Conservation (phyloP, 2,113 vertebrate species). For the Lepidiolamprologus cunningtoni region DNA sequence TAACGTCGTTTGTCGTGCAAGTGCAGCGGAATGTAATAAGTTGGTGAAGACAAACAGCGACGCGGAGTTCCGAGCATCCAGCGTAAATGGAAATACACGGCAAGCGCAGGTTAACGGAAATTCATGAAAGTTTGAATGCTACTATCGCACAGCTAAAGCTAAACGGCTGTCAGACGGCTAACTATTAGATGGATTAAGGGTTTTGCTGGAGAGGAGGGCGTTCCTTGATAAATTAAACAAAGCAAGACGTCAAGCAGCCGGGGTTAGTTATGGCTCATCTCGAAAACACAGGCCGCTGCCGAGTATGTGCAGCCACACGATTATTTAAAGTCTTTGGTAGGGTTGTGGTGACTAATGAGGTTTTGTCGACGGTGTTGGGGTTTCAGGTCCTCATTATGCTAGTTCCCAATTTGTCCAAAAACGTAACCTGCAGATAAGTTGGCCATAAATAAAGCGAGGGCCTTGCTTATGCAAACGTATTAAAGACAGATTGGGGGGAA, state of each 20-base stretch:
- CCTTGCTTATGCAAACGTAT: not conserved
- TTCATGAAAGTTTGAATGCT: not conserved
- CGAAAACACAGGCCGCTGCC: not conserved
- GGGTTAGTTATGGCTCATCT: not conserved
- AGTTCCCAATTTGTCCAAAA: not conserved
- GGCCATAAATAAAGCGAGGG: not conserved
- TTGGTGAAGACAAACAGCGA: not conserved
- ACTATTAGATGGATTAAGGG: not conserved
- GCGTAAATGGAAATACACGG: not conserved
- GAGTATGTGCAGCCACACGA: not conserved
- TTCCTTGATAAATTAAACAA: not conserved
- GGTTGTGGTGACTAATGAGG: not conserved
- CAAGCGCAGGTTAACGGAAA: not conserved
- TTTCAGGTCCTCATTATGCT: not conserved
- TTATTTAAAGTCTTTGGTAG: not conserved
- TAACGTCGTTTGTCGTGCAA: not conserved
- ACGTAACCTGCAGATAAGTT: not conserved
- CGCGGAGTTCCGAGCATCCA: not conserved
- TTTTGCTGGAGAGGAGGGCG: not conserved
- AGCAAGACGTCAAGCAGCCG: not conserved
- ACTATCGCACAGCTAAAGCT: not conserved
- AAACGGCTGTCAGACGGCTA: not conserved
- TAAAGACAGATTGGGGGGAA: not conserved
- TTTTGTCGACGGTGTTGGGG: not conserved
- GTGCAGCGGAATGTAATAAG: not conserved